phyloP scores from a whole-genome alignment of 2,888 invertebrate genomes.

The Drosophila emarginata region DNA sequence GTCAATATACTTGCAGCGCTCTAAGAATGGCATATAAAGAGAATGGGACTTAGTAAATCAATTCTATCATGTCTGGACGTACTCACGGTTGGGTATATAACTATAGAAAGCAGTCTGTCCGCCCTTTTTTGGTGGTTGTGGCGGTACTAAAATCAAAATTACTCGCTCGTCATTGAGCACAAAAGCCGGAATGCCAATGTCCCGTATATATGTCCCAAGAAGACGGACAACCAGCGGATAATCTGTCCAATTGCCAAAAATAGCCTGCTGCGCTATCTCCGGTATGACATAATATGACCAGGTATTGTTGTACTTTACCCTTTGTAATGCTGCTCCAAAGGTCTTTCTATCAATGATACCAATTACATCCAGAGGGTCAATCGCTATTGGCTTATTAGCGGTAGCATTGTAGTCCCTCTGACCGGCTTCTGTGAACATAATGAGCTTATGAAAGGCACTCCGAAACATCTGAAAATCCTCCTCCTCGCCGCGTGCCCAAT shows the following conservation, averaged over 20 bases:
- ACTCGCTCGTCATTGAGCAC: conserved; percentile 76
- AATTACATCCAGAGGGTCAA: conserved; percentile 76
- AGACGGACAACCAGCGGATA: conserved; percentile 75
- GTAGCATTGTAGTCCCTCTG: conserved; percentile 69
- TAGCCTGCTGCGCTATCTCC: conserved; percentile 74
- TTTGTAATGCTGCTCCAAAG: conserved; percentile 75
- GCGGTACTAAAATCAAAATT: conserved; percentile 79
- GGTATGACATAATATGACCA: conserved; percentile 81
- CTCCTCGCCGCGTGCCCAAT: conserved; percentile 80
- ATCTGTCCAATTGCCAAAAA: conserved; percentile 80
- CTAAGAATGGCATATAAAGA: conserved; percentile 79
- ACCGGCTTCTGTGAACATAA: conserved; percentile 64
- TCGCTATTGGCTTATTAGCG: conserved; percentile 62
- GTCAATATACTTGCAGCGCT: conserved; percentile 85
- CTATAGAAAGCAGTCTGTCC: conserved; percentile 74
- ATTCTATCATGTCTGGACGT: neutral
- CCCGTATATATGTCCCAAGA: conserved; percentile 78
- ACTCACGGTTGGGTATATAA: conserved; percentile 77
- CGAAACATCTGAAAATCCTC: conserved; percentile 75
- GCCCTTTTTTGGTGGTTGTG: conserved; percentile 78
- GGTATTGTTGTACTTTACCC: conserved; percentile 75
- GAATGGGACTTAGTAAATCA: neutral
- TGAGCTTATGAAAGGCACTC: conserved; percentile 71
- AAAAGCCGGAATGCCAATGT: conserved; percentile 79
- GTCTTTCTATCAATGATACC: conserved; percentile 56